These are phyloP conservation scores for Callimorpha dominula DNA, from an alignment of 2,888 invertebrate genomes.

Conservation along the genomic window DNA sequence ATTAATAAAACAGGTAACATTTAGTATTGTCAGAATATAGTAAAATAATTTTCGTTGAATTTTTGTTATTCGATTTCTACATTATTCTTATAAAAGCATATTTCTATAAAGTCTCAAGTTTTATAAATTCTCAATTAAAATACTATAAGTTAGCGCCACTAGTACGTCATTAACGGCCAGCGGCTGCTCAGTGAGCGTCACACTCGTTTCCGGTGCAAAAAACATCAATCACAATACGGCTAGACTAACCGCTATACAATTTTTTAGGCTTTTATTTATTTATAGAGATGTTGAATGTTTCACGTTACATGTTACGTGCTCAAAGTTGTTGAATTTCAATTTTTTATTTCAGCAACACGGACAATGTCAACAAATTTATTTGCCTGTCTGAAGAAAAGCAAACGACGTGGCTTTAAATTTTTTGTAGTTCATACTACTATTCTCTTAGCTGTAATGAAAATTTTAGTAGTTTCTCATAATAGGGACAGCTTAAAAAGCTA, in stretches of 20 bases:
- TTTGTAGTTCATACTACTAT: too few species aligned
- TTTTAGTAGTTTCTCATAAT: too few species aligned
- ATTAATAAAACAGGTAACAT: too few species aligned
- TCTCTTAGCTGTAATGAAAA: too few species aligned
- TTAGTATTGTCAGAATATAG: neutral
- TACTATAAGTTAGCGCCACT: constrained; percentile 48
- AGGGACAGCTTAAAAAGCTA: too few species aligned
- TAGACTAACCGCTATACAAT: constrained; percentile 19
- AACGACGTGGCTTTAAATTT: too few species aligned
- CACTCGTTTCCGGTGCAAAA: constrained; percentile 49
- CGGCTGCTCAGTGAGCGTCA: constrained; percentile 46
- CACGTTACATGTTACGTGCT: neutral
- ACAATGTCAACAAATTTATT: too few species aligned
- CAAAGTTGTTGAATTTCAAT: too few species aligned
- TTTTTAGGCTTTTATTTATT: constrained; percentile 13
- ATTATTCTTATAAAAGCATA: constrained; percentile 1
- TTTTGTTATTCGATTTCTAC: neutral
- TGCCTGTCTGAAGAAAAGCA: too few species aligned
- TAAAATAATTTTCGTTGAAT: neutral
- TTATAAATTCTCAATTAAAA: constrained; percentile 42
- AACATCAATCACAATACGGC: constrained; percentile 48
- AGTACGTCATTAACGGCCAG: constrained; percentile 42
- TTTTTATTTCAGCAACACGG: too few species aligned
- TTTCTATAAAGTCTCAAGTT: neutral
- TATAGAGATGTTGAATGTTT: constrained; percentile 1